A percentile compares a stretch with the other conserved stretches of the same genome.
Evolutionary conservation across 2,888 invertebrate species (phyloP).

Genomic region (Pardosa pseudoannulata): DNA sequence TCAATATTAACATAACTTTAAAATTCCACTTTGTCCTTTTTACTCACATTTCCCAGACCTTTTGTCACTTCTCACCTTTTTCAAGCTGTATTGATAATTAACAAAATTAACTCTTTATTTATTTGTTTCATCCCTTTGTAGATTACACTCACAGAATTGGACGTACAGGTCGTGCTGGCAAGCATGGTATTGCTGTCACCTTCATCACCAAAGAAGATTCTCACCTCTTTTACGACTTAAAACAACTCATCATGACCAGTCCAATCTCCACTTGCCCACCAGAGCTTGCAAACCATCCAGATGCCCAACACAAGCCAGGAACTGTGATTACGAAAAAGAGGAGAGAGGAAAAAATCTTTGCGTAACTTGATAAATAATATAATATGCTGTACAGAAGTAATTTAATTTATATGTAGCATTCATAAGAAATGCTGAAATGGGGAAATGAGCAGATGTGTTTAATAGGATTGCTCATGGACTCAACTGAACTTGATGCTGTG

Average conservation of each 20-base stretch:
- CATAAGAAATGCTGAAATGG: too few relatives aligned
- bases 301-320: constrained; percentile 98
- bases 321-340: constrained; percentile 92
- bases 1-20: too few relatives aligned
- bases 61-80: too few relatives aligned
- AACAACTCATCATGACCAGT: constrained; percentile 90
- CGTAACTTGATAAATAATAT: constrained; percentile 79
- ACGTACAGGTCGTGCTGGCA: constrained; percentile 98
- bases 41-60: too few relatives aligned
- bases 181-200: constrained; percentile 95
- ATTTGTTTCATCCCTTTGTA: constrained; percentile 76
- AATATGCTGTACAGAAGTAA: too few relatives aligned
- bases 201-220: constrained; percentile 99
- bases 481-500: too few relatives aligned
- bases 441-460: too few relatives aligned
- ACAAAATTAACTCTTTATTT: too few relatives aligned
- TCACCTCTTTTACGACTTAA: constrained; percentile 95
- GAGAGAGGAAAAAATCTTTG: constrained; percentile 96
- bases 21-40: too few relatives aligned
- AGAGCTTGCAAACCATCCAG: constrained; percentile 97
- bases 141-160: constrained; percentile 99
- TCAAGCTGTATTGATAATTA: too few relatives aligned
- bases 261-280: constrained; percentile 97
- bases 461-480: too few relatives aligned
- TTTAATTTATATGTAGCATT: too few relatives aligned